phyloP scores from a whole-genome alignment of 1,140 invertebrate species.

The Drosophila varians region DNA sequence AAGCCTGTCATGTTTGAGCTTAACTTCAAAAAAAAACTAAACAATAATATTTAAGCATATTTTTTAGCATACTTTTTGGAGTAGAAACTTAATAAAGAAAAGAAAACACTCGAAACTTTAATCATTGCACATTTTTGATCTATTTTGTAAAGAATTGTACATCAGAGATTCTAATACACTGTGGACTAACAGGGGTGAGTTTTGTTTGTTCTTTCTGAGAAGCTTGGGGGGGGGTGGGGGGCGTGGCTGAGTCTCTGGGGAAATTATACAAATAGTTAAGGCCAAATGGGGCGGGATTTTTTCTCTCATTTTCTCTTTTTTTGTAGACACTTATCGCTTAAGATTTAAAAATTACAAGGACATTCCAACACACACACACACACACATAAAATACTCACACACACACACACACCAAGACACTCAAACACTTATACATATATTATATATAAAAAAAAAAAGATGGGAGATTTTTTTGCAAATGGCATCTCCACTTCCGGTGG shows the following conservation, averaged over 20 bases:
- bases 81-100: background rate
- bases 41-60: background rate
- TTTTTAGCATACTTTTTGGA: constrained; percentile 1
- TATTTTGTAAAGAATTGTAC: constrained; percentile 43
- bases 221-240: background rate
- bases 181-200: constrained; percentile 29
- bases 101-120: background rate
- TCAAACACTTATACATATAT: background rate
- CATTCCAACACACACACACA: constrained; percentile 23
- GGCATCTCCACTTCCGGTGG: constrained; percentile 1
- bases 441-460: constrained; percentile 7
- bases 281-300: constrained; percentile 35
- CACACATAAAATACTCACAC: constrained; percentile 21
- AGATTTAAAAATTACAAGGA: constrained; percentile 23
- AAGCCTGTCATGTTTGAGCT: background rate
- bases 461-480: constrained; percentile 1
- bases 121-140: constrained; percentile 4
- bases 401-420: constrained; percentile 11
- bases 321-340: constrained; percentile 44
- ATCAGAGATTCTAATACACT: constrained; percentile 38
- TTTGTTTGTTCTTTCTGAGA: background rate
- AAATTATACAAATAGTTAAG: constrained; percentile 43
- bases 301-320: background rate
- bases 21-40: too few relatives aligned
- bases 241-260: constrained; percentile 19